Evolutionary conservation across 1,140 invertebrate species (phyloP).

Genomic region (Drosophila takahashii): DNA sequence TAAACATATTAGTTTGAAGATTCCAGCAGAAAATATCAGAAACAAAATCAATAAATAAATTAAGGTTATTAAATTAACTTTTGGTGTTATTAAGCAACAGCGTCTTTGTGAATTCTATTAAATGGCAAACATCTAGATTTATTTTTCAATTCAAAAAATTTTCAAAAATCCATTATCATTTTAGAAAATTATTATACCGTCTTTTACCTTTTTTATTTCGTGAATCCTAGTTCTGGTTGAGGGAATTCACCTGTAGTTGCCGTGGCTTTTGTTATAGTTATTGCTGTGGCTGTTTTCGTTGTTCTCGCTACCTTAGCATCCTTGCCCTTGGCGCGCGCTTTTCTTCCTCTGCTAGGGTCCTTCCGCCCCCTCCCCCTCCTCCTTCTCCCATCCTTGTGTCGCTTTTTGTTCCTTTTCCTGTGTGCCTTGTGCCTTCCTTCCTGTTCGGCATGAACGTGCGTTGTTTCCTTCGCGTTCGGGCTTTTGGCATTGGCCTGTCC

Average conservation of each 20-base stretch:
- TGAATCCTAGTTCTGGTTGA: too few species aligned
- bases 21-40: too few species aligned
- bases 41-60: too few species aligned
- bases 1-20: too few species aligned
- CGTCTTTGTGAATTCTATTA: too few species aligned
- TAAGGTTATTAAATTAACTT: too few species aligned
- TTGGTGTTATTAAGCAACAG: too few species aligned
- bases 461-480: constrained; percentile 61
- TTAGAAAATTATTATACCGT: neutral
- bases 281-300: constrained; percentile 47
- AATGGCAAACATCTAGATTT: too few species aligned
- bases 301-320: constrained; percentile 68
- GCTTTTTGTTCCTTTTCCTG: constrained; percentile 71
- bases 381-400: constrained; percentile 23
- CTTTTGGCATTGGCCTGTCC: constrained; percentile 55
- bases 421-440: constrained; percentile 71
- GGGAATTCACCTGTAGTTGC: constrained; percentile 5
- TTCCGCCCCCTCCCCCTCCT: constrained; percentile 11
- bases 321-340: constrained; percentile 58
- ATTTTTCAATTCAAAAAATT: too few species aligned
- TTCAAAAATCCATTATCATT: neutral
- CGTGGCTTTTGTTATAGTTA: constrained; percentile 65
- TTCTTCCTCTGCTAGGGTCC: constrained; percentile 2
- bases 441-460: constrained; percentile 75
- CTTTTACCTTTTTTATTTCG: neutral